Percentiles rank a stretch among this genome's conserved stretches.
phyloP scores from a whole-genome alignment of 2,888 invertebrate genomes.

The Arctia plantaginis region DNA sequence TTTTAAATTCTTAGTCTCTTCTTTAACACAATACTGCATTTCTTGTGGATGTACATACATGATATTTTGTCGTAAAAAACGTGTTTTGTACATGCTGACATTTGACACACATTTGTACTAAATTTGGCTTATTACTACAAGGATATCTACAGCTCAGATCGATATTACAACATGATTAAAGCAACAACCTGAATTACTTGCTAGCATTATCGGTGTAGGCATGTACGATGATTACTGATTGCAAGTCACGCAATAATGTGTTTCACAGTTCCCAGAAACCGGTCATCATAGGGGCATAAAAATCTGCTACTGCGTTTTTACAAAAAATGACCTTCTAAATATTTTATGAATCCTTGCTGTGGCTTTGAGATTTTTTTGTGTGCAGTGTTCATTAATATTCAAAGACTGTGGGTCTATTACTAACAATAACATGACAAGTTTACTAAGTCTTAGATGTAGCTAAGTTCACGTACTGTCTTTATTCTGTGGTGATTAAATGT shows the following conservation, averaged over 20 bases:
- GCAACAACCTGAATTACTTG: constrained; percentile 20
- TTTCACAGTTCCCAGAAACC: constrained; percentile 30
- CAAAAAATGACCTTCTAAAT: neutral
- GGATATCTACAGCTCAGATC: constrained; percentile 21
- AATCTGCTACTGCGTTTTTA: constrained; percentile 8
- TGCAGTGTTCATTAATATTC: neutral
- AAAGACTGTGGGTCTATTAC: neutral
- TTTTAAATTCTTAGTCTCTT: constrained; percentile 47
- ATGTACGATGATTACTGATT: constrained; percentile 29
- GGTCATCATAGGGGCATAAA: constrained; percentile 18
- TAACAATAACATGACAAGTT: neutral
- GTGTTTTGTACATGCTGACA: constrained; percentile 29
- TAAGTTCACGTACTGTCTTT: neutral
- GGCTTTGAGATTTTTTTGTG: neutral
- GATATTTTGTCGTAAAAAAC: constrained; percentile 22
- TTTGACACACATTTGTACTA: constrained; percentile 32
- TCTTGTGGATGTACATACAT: constrained; percentile 26
- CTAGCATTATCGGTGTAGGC: constrained; percentile 33
- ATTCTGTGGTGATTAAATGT: neutral
- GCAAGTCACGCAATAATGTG: constrained; percentile 42
- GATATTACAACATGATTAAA: constrained; percentile 26
- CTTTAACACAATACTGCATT: constrained; percentile 32
- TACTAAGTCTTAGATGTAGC: neutral
- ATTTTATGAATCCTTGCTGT: neutral
- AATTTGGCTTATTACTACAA: constrained; percentile 18